phyloP scores from a whole-genome alignment of 2,113 vertebrate species.

The Eleginops maclovinus region DNA sequence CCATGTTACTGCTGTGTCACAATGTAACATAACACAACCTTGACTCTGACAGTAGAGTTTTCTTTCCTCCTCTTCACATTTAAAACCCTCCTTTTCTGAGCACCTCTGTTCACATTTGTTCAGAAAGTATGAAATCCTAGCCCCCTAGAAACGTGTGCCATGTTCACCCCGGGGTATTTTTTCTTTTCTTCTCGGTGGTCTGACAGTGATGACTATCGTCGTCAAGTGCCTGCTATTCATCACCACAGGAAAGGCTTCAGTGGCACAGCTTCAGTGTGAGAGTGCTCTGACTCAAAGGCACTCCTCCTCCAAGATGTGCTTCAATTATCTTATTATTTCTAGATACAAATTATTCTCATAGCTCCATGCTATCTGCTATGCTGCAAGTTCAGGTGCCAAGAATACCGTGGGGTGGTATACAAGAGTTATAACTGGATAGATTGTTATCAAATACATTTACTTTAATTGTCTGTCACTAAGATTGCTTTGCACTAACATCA shows the following conservation, averaged over 20 bases:
- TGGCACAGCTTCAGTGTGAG: constrained; percentile 9
- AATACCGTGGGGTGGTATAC: background rate
- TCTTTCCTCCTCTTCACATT: background rate
- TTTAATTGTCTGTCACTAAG: background rate
- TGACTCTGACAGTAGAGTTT: background rate
- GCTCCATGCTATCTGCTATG: constrained; percentile 21
- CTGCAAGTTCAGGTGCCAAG: background rate
- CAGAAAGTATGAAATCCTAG: constrained; percentile 26
- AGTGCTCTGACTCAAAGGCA: constrained; percentile 34
- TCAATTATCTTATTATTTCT: constrained; percentile 17
- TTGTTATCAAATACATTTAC: background rate
- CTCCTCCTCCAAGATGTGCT: constrained; percentile 16
- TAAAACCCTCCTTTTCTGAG: background rate
- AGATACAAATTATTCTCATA: constrained; percentile 19
- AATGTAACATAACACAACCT: background rate
- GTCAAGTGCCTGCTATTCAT: constrained; percentile 48
- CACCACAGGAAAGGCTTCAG: constrained; percentile 50
- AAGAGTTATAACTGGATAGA: background rate
- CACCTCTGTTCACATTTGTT: constrained; percentile 24
- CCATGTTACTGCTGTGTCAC: background rate
- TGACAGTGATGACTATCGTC: constrained; percentile 44
- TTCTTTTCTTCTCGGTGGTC: constrained; percentile 14
- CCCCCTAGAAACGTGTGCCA: constrained; percentile 14
- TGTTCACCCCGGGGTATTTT: constrained; percentile 12
- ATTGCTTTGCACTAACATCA: background rate